These are phyloP conservation scores for Spodoptera littoralis DNA, from an alignment of 2,888 invertebrate genomes.

Conservation along the genomic window DNA sequence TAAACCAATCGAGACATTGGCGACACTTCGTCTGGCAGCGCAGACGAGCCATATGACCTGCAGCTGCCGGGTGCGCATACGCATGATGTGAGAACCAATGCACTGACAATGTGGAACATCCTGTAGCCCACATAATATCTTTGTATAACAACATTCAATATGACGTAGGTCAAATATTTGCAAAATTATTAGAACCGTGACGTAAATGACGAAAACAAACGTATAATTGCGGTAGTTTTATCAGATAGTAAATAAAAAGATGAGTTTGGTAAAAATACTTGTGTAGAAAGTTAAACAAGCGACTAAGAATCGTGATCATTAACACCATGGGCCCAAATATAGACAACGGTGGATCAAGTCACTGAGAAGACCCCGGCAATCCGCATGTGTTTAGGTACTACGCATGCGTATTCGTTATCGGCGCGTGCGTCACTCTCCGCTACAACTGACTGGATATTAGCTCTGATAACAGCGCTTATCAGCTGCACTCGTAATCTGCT, in stretches of 20 bases:
- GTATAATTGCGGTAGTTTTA: no score
- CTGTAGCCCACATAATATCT: not conserved
- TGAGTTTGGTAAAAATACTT: no score
- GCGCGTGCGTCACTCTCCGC: conserved; percentile 47
- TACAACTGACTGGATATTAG: conserved; percentile 42
- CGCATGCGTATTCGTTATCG: conserved; percentile 27
- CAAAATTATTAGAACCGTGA: not conserved
- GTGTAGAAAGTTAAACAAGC: no score
- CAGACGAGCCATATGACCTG: conserved; percentile 22
- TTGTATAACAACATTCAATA: not conserved
- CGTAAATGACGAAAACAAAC: no score
- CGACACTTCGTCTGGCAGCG: conserved; percentile 28
- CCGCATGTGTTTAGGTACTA: not conserved
- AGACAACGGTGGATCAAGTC: no score
- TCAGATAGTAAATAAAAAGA: no score
- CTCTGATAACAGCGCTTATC: conserved; percentile 58
- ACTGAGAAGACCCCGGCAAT: not conserved
- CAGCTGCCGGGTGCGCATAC: conserved; percentile 34
- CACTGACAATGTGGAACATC: conserved; percentile 3
- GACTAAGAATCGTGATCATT: no score
- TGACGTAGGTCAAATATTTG: not conserved
- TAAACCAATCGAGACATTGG: conserved; percentile 5
- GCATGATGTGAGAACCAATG: conserved; percentile 8
- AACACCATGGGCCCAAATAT: no score
- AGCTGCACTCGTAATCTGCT: conserved; percentile 48